Evolutionary conservation across 2,797 vertebrate genomes (phyloP), one percentile per base, ranked within the genome.

Genomic region (Gobionotothen gibberifrons): DNA sequence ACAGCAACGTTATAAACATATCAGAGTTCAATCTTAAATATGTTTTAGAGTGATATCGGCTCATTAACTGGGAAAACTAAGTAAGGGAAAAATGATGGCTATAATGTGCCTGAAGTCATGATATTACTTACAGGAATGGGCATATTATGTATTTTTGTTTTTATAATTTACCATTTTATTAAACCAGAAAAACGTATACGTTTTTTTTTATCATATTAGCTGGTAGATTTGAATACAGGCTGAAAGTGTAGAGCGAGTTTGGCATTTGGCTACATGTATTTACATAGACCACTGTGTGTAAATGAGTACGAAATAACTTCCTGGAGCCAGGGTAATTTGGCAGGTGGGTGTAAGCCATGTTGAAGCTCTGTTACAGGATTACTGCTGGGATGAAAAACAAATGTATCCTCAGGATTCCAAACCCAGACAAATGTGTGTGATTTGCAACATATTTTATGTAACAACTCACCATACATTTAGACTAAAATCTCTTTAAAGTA

Each of bases 251-350:
- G 32, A 55, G 21, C 47, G 56, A 0, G 0, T 56, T 19, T 3
- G 10, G 14, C 46, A n/a, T 21, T 39, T 69, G 16, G 21, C 22
- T 71, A n/a, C n/a, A n/a, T n/a, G 63, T 54, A 81, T 85, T 84
- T 88, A 62, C 76, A 77, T 80, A 46, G 61, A 32, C 49, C 7
- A 5, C 16, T 64, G 40, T 36, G 57, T 78, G 42, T 67, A 64
- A 72, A 84, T 64, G 72, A 61, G 46, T 2, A 43, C 48, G 55
- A 57, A 73, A 78, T 63, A 79, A 77, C 75, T 74, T 83, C 76
- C 79, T 84, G 72, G 59, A 71, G 67, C 51, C 46, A 21, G 14
- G 61, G 60, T 61, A 52, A 79, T 81, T 70, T 72, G 26, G 54
- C 75, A 76, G 40, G 56, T 56, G 47, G 57, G 59, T 81, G 78